Conservation (phyloP, 2,113 vertebrate species). For the Pituophis catenifer region DNA sequence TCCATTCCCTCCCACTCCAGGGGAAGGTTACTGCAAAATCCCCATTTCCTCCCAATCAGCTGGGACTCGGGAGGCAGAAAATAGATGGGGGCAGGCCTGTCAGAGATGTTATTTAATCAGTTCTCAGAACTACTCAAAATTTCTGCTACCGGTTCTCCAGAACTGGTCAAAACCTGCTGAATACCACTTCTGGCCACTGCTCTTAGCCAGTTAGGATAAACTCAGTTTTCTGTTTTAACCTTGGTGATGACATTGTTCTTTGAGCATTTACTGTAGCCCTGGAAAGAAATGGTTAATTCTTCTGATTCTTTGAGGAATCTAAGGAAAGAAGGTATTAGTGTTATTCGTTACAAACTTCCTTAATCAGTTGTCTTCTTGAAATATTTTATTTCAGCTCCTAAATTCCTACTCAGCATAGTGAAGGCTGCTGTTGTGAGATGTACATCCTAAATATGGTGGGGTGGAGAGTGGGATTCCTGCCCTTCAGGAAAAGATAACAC, state of each 20-base stretch:
- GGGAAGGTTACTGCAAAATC: no score
- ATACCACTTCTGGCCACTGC: not conserved
- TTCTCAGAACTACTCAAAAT: no score
- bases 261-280: not conserved
- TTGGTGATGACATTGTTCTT: not conserved
- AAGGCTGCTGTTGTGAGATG: not conserved
- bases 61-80: no score
- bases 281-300: not conserved
- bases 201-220: not conserved
- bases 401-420: not conserved
- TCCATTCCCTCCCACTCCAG: no score
- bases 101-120: no score
- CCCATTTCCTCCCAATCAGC: no score
- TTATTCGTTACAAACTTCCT: not conserved
- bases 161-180: no score
- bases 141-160: no score
- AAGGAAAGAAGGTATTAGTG: not conserved
- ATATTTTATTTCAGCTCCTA: not conserved
- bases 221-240: not conserved
- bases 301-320: not conserved
- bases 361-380: not conserved
- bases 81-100: no score
- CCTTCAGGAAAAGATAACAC: not conserved
- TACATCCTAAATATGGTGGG: not conserved
- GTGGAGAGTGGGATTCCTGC: not conserved